Evolutionary conservation across 2,888 invertebrate genomes (phyloP), one percentile per base, ranked within the genome.

Genomic region (Drosophila mettleri): DNA sequence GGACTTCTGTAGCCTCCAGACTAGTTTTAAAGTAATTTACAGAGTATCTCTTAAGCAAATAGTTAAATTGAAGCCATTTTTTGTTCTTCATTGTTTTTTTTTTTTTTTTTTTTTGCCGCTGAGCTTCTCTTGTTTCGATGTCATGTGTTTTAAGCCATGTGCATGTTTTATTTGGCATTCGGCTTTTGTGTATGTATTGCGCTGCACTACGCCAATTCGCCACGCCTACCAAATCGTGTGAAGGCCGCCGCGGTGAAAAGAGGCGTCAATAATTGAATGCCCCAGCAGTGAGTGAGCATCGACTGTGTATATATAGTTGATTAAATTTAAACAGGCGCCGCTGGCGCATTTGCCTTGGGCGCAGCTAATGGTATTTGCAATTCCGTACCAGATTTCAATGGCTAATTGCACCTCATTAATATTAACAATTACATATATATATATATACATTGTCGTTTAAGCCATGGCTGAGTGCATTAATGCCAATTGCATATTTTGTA

Each of bases 101-200:
- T 39, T n/a, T 34, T 34, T 45, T 27, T 3, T 39, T n/a, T 34
- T 34, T 45, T 27, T 16, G 45, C 14, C 33, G 62, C 58, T 66
- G 59, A 69, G 74, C 65, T 73, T 53, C 70, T 69, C 59, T 72
- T 58, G 64, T 80, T 75, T 78, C 60, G 78, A 80, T 82, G 86
- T 86, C 86, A 80, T 83, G 86, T 83, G 69, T 72, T 83, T 86
- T 70, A 86, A 86, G 86, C 85, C 83, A 80, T 82, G 73, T 80
- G 75, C 72, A 83, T 83, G 80, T 80, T 83, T 86, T 83, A 82
- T 85, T 82, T 78, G 80, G 70, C 70, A 58, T 74, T 76, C 70
- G 68, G 65, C 65, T 58, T 70, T 70, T 61, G 64, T 73, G 61
- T 78, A 24, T 43, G 24, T 24, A 62, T 61, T 16, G 52, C 65